Conservation (phyloP, 2,113 vertebrate genomes). For the Misgurnus mizolepis region DNA sequence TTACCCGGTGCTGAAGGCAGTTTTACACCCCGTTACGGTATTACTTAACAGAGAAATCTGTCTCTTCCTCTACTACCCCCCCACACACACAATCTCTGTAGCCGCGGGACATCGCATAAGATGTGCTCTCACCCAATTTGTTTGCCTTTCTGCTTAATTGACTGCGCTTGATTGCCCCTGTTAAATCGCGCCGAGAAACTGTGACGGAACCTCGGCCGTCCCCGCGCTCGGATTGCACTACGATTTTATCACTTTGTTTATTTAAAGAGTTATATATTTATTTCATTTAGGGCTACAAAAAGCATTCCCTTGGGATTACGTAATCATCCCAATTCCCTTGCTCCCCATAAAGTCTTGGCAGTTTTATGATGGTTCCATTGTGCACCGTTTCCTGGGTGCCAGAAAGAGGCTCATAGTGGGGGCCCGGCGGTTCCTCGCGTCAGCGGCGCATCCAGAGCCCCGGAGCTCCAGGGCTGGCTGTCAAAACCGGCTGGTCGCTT, state of each 20-base stretch:
- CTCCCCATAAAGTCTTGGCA: conserved; percentile 27
- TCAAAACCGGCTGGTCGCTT: conserved; percentile 53
- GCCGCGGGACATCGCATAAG: conserved; percentile 33
- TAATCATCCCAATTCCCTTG: conserved; percentile 23
- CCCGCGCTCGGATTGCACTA: background rate
- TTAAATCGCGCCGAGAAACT: conserved; percentile 32
- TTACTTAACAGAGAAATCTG: conserved; percentile 38
- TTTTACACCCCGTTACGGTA: conserved; percentile 26
- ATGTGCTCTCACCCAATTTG: conserved; percentile 41
- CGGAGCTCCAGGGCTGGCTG: conserved; percentile 53
- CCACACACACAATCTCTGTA: background rate
- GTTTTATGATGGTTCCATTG: conserved; percentile 41
- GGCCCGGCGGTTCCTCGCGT: conserved; percentile 35
- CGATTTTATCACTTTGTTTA: conserved; percentile 21
- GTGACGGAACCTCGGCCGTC: conserved; percentile 17
- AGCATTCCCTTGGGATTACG: conserved; percentile 7
- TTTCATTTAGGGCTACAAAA: background rate
- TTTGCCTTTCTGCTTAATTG: conserved; percentile 38
- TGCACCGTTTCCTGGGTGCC: conserved; percentile 16
- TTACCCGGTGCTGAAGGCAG: conserved; percentile 18
- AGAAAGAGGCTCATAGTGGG: conserved; percentile 7
- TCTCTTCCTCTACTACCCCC: conserved; percentile 21
- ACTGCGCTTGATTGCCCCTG: conserved; percentile 37
- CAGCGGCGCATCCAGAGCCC: conserved; percentile 39
- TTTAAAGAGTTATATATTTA: background rate